Conservation (phyloP, 23 tunicate genomes). For the Halocynthia roretzi region DNA sequence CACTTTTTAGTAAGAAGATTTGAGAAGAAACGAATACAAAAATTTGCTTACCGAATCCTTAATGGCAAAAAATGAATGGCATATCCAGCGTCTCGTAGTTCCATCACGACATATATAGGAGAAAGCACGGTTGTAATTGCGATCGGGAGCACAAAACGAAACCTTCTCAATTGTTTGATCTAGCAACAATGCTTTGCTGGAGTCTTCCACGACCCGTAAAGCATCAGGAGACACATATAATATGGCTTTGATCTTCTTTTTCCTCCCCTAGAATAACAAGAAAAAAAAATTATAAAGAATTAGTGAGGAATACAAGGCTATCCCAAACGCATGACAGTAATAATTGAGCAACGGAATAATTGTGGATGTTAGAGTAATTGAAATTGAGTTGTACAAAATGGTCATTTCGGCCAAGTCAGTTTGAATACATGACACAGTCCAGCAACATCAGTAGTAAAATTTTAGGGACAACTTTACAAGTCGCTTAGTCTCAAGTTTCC, state of each 20-base stretch:
- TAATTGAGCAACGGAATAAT: no score
- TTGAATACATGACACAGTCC: no score
- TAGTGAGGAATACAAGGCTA: not conserved
- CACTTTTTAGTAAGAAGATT: not conserved
- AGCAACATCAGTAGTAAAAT: no score
- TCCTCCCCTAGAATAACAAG: constrained; percentile 41
- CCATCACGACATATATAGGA: constrained; percentile 99
- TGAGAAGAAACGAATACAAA: not conserved
- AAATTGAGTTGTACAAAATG: no score
- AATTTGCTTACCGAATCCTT: constrained; percentile 67
- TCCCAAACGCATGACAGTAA: not conserved
- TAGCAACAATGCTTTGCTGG: constrained; percentile 89
- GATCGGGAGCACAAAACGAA: constrained; percentile 98
- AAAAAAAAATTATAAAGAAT: not conserved
- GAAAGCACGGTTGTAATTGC: constrained; percentile 89
- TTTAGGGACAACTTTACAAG: no score
- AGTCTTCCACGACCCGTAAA: constrained; percentile 90
- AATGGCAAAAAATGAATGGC: constrained; percentile 89
- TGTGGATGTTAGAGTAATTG: no score
- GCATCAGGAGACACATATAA: constrained; percentile 93
- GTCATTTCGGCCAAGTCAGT: no score
- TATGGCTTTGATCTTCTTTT: constrained; percentile 83
- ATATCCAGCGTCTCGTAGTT: constrained; percentile 92
- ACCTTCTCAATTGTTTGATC: constrained; percentile 99
- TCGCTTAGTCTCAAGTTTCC: no score